Conservation (phyloP, 2,888 invertebrate genomes). For the Lithophane semibrunnea region DNA sequence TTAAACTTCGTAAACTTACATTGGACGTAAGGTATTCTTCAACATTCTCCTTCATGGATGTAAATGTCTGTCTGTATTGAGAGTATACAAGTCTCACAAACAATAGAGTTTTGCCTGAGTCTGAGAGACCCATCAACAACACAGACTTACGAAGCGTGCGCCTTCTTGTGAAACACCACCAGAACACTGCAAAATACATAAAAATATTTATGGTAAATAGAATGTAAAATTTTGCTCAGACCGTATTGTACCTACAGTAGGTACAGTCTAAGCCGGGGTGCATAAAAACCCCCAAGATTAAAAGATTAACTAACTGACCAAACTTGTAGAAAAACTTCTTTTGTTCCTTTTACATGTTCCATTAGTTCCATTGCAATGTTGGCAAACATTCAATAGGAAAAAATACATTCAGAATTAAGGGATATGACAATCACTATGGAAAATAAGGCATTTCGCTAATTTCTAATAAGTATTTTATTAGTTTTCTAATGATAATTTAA, state of each 20-base stretch:
- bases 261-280: too few species aligned
- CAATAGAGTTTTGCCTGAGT: conserved; percentile 97
- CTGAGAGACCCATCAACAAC: conserved; percentile 95
- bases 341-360: conserved; percentile 19
- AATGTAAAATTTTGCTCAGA: not conserved
- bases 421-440: not conserved
- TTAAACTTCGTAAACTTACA: conserved; percentile 85
- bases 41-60: conserved; percentile 97
- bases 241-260: too few species aligned
- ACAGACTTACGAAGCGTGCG: conserved; percentile 92
- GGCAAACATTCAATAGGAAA: conserved; percentile 14
- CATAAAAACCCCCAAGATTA: too few species aligned
- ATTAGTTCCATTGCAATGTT: conserved; percentile 32
- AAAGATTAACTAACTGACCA: too few species aligned
- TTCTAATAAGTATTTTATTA: not conserved
- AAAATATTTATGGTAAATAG: not conserved
- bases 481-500: not conserved
- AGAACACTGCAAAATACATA: conserved; percentile 88
- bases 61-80: conserved; percentile 94
- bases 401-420: not conserved
- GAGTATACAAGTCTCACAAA: conserved; percentile 94
- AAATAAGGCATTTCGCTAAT: not conserved
- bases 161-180: conserved; percentile 91
- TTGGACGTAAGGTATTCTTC: conserved; percentile 92
- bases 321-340: not conserved